Percentiles rank a stretch among this genome's conserved stretches.
These are phyloP conservation scores for Graphium colonna DNA, from an alignment of 2,888 invertebrate species.

Conservation along the genomic window DNA sequence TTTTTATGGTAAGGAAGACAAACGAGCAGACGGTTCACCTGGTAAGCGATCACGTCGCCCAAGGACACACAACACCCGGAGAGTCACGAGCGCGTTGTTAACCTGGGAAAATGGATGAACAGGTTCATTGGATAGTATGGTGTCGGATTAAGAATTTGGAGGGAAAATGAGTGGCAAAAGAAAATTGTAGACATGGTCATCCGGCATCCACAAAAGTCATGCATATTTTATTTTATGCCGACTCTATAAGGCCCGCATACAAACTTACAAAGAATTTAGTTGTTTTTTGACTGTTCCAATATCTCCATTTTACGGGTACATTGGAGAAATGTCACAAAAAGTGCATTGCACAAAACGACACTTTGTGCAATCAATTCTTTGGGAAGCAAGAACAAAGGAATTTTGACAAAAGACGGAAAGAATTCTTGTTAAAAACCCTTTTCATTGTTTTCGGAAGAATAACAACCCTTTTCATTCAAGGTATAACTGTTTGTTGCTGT, in stretches of 20 bases:
- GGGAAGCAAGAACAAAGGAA: conserved; percentile 58
- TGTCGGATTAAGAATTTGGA: too few relatives aligned
- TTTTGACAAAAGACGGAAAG: conserved; percentile 55
- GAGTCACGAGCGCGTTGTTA: too few relatives aligned
- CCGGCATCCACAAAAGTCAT: too few relatives aligned
- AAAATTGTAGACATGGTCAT: too few relatives aligned
- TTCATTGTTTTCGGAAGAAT: conserved; percentile 60
- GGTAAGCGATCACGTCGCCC: neutral
- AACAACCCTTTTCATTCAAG: conserved; percentile 70
- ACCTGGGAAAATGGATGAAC: too few relatives aligned
- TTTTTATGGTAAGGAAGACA: neutral
- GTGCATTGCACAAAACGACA: conserved; percentile 47
- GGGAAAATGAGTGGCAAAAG: too few relatives aligned
- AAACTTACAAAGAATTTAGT: too few relatives aligned
- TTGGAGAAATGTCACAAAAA: conserved; percentile 11
- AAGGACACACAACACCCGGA: too few relatives aligned
- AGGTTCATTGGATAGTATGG: too few relatives aligned
- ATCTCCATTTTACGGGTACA: neutral
- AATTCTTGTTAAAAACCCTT: conserved; percentile 60
- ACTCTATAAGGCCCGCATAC: too few relatives aligned
- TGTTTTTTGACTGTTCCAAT: conserved; percentile 1
- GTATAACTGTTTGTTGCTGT: conserved; percentile 50
- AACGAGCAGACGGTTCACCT: too few relatives aligned
- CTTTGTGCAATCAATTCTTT: conserved; percentile 60
- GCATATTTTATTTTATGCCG: too few relatives aligned